Base-by-base conservation (phyloP, 2,888 invertebrate genomes). In the Scaptomyza caliginosa region DNA sequence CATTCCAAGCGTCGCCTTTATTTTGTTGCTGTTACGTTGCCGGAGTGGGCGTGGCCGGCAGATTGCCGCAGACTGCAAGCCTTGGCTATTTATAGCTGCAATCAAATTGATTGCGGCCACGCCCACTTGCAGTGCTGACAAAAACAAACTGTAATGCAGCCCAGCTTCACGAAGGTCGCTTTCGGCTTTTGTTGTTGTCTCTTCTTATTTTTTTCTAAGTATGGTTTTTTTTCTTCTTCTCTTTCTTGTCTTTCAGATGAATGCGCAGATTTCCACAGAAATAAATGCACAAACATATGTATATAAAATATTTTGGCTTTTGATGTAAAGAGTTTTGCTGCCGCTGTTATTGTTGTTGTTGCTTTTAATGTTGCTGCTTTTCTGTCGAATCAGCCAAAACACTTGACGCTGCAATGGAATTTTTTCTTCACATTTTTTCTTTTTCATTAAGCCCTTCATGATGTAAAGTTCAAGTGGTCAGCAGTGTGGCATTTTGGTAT, bases 251-350 rank as follows among this genome's bases (percentile, higher is more conserved):
- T 62, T 67, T 83, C 58, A 76, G 86, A 85, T 85, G 86, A 86
- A 85, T 74, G 83, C 86, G 83, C 86, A 77, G 80, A 86, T 86
- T 86, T 81, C 81, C 63, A 72, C 54, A 74, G 86, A 81, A 81
- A 81, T 55, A 65, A 50, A 67, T 36, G n/a, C n/a, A n/a, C n/a
- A n/a, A n/a, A n/a, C n/a, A 52, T 34, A 24, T 26, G 24, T 40
- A 8, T 30, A 40, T 8, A 59, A 74, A 72, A 74, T 70, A 66
- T 75, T 70, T 64, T 67, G 63, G 50, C 56, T 62, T 64, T 56
- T 48, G 39, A 43, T 67, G 62, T 75, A 40, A 32, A 71, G 63
- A 32, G 72, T 50, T 62, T 67, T 40, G 56, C 51, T 55, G 28
- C 36, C 36, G 57, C 17, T 32, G 24, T 67, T 40, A 51, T 48